These are phyloP conservation scores for Tipula unca DNA, from an alignment of 2,888 invertebrate genomes.

Conservation along the genomic window DNA sequence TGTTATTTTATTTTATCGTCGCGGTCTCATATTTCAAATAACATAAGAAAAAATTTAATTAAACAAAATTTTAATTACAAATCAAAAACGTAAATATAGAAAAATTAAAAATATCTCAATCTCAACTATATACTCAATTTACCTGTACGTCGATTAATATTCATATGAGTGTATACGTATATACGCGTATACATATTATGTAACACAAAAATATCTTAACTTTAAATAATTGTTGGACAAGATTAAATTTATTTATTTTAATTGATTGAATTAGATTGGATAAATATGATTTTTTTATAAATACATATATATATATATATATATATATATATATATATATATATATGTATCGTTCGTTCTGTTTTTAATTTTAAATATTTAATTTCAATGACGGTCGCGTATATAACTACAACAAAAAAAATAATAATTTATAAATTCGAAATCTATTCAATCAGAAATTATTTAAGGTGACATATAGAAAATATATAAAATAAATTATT, in stretches of 20 bases:
- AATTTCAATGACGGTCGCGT: background rate
- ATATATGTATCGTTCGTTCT: background rate
- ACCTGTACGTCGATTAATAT: background rate
- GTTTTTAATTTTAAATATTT: background rate
- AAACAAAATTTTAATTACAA: background rate
- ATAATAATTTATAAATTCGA: background rate
- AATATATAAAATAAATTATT: background rate
- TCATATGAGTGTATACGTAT: background rate
- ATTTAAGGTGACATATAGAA: constrained; percentile 8
- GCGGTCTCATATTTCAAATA: background rate
- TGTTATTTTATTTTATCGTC: background rate
- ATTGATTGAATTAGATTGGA: background rate
- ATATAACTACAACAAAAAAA: background rate
- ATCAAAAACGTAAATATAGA: background rate
- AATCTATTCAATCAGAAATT: background rate
- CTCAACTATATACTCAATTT: constrained; percentile 2
- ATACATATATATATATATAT: too few species aligned
- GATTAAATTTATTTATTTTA: constrained; percentile 9
- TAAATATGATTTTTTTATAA: background rate
- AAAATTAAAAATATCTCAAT: background rate
- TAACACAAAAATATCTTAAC: background rate
- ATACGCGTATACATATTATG: background rate
- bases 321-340: too few species aligned
- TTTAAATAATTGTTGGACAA: background rate
- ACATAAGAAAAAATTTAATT: background rate